Percentiles rank a stretch among this genome's conserved stretches.
Evolutionary conservation across 2,113 vertebrate species (phyloP).

Genomic region (Zeus faber): DNA sequence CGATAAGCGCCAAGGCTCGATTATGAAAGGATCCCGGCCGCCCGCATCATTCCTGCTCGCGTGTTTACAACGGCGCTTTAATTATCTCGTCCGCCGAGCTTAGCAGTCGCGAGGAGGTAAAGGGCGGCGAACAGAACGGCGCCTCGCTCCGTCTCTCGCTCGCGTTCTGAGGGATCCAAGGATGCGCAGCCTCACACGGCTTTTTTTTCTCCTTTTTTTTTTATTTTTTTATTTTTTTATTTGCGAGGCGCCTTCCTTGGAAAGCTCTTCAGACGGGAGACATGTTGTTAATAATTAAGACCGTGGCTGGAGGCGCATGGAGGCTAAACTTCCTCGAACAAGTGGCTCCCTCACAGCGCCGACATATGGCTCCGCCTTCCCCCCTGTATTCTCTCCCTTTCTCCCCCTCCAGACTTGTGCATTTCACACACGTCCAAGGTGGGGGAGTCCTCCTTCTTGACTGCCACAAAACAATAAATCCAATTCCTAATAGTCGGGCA

Average conservation of each 20-base stretch:
- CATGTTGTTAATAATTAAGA: slow-evolving; percentile 77
- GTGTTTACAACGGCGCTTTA: slow-evolving; percentile 34
- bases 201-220: slow-evolving; percentile 13
- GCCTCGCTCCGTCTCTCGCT: slow-evolving; percentile 13
- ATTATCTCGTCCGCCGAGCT: slow-evolving; percentile 11
- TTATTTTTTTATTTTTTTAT: slow-evolving; percentile 35
- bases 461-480: slow-evolving; percentile 74
- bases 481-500: slow-evolving; percentile 66
- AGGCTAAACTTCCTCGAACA: slow-evolving; percentile 78
- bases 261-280: slow-evolving; percentile 58
- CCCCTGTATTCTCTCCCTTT: slow-evolving; percentile 42
- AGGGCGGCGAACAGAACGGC: slow-evolving; percentile 5
- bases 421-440: slow-evolving; percentile 64
- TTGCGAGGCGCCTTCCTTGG: slow-evolving; percentile 49
- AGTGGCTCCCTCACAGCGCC: slow-evolving; percentile 71
- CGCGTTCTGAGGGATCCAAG: too few species aligned
- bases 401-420: slow-evolving; percentile 56
- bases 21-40: slow-evolving; percentile 29
- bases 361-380: slow-evolving; percentile 66
- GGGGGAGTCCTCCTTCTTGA: slow-evolving; percentile 57
- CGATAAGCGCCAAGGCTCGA: slow-evolving; percentile 41
- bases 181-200: too few species aligned
- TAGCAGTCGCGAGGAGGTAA: not conserved
- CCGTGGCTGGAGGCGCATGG: slow-evolving; percentile 69
- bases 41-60: slow-evolving; percentile 22